Evolutionary conservation across 2,888 invertebrate species (phyloP), one percentile per base, ranked within the genome.

Genomic region (Orchesella flavescens): DNA sequence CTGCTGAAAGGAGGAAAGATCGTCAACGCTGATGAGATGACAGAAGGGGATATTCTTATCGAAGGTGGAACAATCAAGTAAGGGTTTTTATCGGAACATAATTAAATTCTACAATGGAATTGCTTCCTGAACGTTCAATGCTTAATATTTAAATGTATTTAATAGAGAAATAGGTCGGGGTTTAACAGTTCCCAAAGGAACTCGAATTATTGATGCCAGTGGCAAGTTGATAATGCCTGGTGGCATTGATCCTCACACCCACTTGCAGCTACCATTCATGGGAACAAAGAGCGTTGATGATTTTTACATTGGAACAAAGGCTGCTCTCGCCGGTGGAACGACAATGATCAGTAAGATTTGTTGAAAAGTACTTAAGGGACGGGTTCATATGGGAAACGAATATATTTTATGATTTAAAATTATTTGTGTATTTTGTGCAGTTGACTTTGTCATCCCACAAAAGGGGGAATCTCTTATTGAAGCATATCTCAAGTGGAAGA

Each of bases 221-320:
- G 97, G 97, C 82, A 96, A 94, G 91, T 93, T 96, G 89, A 93
- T 99, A 88, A 93, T 99, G 90, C 99, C 98, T 86, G 92, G 92
- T 91, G 98, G 98, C 46, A 95, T 99, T 89, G 99, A 99, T 91
- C 96, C 98, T 2, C 98, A 99, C 91, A 98, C 98, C 24, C 99
- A 99, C 91, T 94, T 98, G 90, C 97, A 98, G 91, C 92, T 97
- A 87, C 97, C 98, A 88, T 95, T 97, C 91, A 97, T 97, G 94
- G 97, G 97, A 10, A 94, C 95, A 0, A 93, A 92, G 89, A 92
- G 96, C 1, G 94, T 95, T 7, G 99, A 99, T 91, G 98, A 98
- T 91, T 99, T 99, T 92, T 98, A 99, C 90, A 94, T 94, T 90
- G 99, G 99, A 76, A 99, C 99, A 53, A 95, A 95, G 89, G 99